Conservation (phyloP, 1,140 invertebrate genomes). For the Habropoda laboriosa region DNA sequence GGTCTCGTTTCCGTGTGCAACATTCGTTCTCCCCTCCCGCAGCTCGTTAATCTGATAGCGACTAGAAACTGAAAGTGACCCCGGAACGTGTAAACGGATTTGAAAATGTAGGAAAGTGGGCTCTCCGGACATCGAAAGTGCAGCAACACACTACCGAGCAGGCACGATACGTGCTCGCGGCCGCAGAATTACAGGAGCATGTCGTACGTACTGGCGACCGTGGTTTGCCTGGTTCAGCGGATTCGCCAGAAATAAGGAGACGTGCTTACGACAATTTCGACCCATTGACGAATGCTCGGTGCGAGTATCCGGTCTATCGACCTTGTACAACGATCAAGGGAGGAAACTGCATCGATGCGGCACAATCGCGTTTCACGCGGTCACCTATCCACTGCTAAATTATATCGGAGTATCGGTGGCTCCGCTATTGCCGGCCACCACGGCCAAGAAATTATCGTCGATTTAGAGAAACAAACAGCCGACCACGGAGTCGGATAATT, state of each 20-base stretch:
- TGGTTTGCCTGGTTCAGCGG: slow-evolving; percentile 1
- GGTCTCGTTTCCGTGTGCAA: slow-evolving; percentile 47
- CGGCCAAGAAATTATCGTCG: background rate
- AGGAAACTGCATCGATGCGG: slow-evolving; percentile 1
- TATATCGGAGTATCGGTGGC: background rate
- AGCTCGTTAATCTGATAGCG: background rate
- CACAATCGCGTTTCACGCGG: slow-evolving; percentile 14
- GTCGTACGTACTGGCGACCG: background rate
- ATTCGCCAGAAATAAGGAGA: slow-evolving; percentile 1
- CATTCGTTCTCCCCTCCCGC: slow-evolving; percentile 9
- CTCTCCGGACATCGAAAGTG: slow-evolving; percentile 13
- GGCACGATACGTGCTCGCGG: slow-evolving; percentile 4
- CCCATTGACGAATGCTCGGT: slow-evolving; percentile 17
- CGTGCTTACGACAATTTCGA: slow-evolving; percentile 26
- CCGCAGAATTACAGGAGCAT: slow-evolving; percentile 7
- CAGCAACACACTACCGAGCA: no score
- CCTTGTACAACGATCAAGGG: slow-evolving; percentile 33
- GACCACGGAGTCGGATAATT: background rate
- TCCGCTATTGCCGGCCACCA: background rate
- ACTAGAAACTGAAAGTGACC: slow-evolving; percentile 57
- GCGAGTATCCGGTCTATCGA: slow-evolving; percentile 20
- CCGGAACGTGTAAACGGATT: slow-evolving; percentile 13
- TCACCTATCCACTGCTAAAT: slow-evolving; percentile 2
- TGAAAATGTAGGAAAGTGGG: slow-evolving; percentile 54
- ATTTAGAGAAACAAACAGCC: background rate